Conservation (phyloP, 2,797 vertebrate genomes). For the Prionace glauca region DNA sequence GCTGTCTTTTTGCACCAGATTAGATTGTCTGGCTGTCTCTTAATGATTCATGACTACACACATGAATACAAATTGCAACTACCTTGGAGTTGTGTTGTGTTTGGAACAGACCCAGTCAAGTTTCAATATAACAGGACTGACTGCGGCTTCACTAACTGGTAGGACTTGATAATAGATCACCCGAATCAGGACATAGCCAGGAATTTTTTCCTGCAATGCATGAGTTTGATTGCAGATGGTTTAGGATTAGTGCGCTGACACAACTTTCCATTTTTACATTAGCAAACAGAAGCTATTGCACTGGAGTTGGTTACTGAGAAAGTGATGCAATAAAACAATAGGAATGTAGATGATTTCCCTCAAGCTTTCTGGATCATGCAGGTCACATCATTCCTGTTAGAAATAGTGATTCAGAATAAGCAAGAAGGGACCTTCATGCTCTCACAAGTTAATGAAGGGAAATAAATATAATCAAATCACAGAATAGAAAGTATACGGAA, state of each 20-base stretch:
- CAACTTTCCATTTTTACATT: conserved; percentile 2
- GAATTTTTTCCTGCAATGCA: background rate
- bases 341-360: background rate
- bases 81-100: conserved; percentile 12
- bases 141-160: background rate
- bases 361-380: conserved; percentile 16
- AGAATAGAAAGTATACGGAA: background rate
- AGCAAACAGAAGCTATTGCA: background rate
- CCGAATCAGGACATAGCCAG: background rate
- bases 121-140: conserved; percentile 18
- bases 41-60: background rate
- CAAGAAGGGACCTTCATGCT: background rate
- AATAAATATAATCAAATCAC: background rate
- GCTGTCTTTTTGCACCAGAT: background rate
- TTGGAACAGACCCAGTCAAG: background rate
- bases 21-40: background rate
- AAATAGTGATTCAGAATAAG: conserved; percentile 11
- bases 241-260: conserved; percentile 1
- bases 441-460: background rate
- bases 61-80: conserved; percentile 11
- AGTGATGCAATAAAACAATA: background rate
- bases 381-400: background rate
- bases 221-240: conserved; percentile 1
- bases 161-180: background rate
- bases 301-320: background rate